Evolutionary conservation across 2,888 invertebrate species (phyloP).

Genomic region (Fragum sueziense): DNA sequence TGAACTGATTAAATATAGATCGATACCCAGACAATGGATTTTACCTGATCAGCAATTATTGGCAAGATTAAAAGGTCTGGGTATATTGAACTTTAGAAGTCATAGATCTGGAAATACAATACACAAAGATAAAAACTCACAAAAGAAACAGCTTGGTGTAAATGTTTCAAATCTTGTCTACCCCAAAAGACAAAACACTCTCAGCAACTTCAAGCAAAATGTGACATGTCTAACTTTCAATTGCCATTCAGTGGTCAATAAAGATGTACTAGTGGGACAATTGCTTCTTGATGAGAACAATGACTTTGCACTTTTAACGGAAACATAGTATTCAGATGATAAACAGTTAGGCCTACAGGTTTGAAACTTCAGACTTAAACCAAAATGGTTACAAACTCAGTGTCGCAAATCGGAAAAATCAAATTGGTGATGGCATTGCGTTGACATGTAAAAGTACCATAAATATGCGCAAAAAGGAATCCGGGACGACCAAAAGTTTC

Average conservation of each 20-base stretch:
- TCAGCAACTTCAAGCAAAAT: slow-evolving; percentile 15
- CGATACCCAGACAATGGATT: too few species aligned
- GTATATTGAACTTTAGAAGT: too few species aligned
- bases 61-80: too few species aligned
- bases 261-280: slow-evolving; percentile 27
- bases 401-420: not conserved
- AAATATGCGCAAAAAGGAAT: not conserved
- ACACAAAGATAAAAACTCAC: too few species aligned
- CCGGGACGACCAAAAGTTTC: slow-evolving; percentile 1
- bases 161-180: slow-evolving; percentile 17
- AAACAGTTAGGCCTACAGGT: slow-evolving; percentile 24
- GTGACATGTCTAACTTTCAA: slow-evolving; percentile 17
- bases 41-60: too few species aligned
- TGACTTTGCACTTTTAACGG: slow-evolving; percentile 24
- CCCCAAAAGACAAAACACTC: slow-evolving; percentile 17
- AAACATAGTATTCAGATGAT: slow-evolving; percentile 32
- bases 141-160: slow-evolving; percentile 1
- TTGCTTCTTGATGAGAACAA: slow-evolving; percentile 10
- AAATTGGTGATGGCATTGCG: slow-evolving; percentile 4
- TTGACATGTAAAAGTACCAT: not conserved
- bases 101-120: too few species aligned
- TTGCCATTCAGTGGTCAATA: slow-evolving; percentile 25
- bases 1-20: too few species aligned
- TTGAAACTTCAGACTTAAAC: slow-evolving; percentile 26
- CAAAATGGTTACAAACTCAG: slow-evolving; percentile 23